Conservation (phyloP, 2,888 invertebrate genomes). For the Agonopterix arenella region DNA sequence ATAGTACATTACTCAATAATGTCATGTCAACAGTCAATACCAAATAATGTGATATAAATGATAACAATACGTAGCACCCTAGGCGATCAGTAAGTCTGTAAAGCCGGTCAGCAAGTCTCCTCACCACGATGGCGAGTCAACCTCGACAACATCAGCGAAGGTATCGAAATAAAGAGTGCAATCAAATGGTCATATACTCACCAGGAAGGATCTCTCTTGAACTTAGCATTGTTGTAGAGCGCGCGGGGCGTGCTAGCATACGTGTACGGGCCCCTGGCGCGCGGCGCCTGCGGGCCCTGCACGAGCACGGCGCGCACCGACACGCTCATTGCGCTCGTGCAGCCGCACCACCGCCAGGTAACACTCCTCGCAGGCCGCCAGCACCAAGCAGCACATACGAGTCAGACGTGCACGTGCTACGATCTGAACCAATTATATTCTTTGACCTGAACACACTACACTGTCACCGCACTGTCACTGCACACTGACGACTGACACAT, state of each 20-base stretch:
- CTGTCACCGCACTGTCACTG: background rate
- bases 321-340: constrained; percentile 42
- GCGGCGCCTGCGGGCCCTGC: constrained; percentile 37
- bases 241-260: constrained; percentile 79
- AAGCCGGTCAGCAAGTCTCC: no score
- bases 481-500: constrained; percentile 1
- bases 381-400: constrained; percentile 51
- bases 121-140: no score
- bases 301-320: constrained; percentile 59
- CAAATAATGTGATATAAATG: no score
- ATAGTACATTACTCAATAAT: no score
- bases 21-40: no score
- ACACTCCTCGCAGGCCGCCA: constrained; percentile 10
- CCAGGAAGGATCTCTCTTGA: constrained; percentile 63
- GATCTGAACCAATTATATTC: background rate
- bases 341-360: constrained; percentile 10
- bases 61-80: no score
- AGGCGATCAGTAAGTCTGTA: no score
- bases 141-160: no score
- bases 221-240: constrained; percentile 76
- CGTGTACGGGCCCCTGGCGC: constrained; percentile 66
- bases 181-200: constrained; percentile 28
- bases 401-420: background rate
- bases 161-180: background rate
- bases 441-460: background rate